Base-by-base conservation (phyloP, 2,888 invertebrate genomes). In the Mycalesis mineus region DNA sequence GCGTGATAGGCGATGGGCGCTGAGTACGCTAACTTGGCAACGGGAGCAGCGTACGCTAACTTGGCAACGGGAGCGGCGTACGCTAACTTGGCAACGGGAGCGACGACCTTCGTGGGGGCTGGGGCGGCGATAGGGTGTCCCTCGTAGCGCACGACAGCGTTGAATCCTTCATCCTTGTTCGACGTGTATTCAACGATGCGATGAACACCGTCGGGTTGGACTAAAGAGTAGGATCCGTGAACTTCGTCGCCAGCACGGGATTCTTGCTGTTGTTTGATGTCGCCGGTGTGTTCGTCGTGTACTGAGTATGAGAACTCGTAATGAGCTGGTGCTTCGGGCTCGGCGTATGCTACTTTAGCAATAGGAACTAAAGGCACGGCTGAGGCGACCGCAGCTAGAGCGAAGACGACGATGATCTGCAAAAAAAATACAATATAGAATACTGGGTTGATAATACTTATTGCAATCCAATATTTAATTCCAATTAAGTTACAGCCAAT, bases 141-240 rank as follows among this genome's bases (percentile, higher is more conserved):
- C 57, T 90, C 88, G 67, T 88, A 87, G 50, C 84, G 82, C 9
- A 89, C 89, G 56, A 76, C 67, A 28, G 90, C 88, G 73, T 85
- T 88, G 80, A 89, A 90, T 39, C 89, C 89, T 68, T 84, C 69
- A 58, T 71, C 79, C 56, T 80, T 76, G 70, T 87, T 84, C 13
- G 88, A 71, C 65, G 86, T 80, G 79, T 89, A 89, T 57, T 89
- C 86, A 4, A 89, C 88, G 61, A 88, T 82, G 61, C 89, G 83
- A 66, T 73, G 78, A 41, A 82, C 78, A 1, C 90, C 89, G 48
- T 89, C 89, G 60, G 88, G 87, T 61, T 90, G 88, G 22, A 89
- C 75, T 3, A 89, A 79, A 5, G 90, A 88, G 79, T 89, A 89
- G 13, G 80, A 85, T 60, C 89, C 88, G 54, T 86, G 87, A 36